phyloP scores from a whole-genome alignment of 1,140 invertebrate species.

The Sesamia nonagrioides region DNA sequence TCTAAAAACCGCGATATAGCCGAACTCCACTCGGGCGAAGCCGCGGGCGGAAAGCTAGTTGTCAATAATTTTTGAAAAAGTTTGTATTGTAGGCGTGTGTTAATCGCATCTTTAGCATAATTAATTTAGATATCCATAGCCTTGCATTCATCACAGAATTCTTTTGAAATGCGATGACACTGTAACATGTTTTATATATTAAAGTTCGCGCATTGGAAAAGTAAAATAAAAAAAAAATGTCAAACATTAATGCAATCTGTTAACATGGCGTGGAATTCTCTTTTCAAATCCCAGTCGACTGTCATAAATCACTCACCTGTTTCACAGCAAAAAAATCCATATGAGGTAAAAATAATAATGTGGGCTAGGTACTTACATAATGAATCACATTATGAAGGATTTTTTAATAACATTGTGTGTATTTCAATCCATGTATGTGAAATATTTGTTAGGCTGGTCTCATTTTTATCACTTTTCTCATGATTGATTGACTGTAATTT shows the following conservation, averaged over 20 bases:
- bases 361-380: slow-evolving; percentile 33
- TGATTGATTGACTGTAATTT: too few species aligned
- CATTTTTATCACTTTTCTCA: too few species aligned
- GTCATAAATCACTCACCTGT: slow-evolving; percentile 82
- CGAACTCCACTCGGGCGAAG: too few species aligned
- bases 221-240: slow-evolving; percentile 45
- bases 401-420: slow-evolving; percentile 43
- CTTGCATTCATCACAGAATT: slow-evolving; percentile 33
- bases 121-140: too few species aligned
- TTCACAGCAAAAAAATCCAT: slow-evolving; percentile 80
- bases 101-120: too few species aligned
- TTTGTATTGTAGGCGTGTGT: too few species aligned
- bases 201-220: slow-evolving; percentile 41
- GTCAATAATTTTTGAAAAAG: too few species aligned
- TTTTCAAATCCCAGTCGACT: slow-evolving; percentile 75
- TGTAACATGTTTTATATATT: slow-evolving; percentile 39
- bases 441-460: neutral
- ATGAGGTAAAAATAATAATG: slow-evolving; percentile 66
- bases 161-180: slow-evolving; percentile 33
- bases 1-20: too few species aligned
- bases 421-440: neutral
- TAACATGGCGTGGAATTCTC: slow-evolving; percentile 74
- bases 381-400: slow-evolving; percentile 45
- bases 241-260: slow-evolving; percentile 79
- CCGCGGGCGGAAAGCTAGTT: too few species aligned